Conservation (phyloP, 2,888 invertebrate species). For the Agonopterix arenella region DNA sequence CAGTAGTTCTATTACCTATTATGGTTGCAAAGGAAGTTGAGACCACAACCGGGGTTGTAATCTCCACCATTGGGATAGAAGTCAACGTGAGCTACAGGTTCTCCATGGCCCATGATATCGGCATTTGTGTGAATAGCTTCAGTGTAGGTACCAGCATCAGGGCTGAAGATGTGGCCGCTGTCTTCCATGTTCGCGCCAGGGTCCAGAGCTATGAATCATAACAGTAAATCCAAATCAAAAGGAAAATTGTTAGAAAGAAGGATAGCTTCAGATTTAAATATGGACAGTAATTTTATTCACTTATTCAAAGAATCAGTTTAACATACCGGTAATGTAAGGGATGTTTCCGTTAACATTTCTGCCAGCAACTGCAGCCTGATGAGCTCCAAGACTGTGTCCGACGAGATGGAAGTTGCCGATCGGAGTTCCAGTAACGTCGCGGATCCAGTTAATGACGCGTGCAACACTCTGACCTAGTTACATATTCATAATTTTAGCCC, state of each 20-base stretch:
- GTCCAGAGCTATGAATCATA: conserved; percentile 27
- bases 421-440: conserved; percentile 13
- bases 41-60: conserved; percentile 30
- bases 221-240: background rate
- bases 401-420: conserved; percentile 21
- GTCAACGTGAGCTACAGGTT: conserved; percentile 26
- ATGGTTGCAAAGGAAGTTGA: conserved; percentile 27
- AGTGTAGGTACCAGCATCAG: conserved; percentile 28
- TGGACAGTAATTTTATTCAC: no score
- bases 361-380: conserved; percentile 30
- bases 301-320: no score
- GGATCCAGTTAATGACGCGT: conserved; percentile 30
- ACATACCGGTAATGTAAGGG: conserved; percentile 29
- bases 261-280: no score
- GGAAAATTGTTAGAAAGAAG: no score
- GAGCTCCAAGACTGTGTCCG: conserved; percentile 34
- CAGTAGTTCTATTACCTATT: conserved; percentile 22
- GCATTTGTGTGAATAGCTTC: conserved; percentile 41
- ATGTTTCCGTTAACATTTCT: conserved; percentile 21
- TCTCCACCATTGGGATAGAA: conserved; percentile 40
- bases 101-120: conserved; percentile 23
- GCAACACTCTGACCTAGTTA: conserved; percentile 24
- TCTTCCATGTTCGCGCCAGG: conserved; percentile 33
- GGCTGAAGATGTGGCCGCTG: conserved; percentile 19
- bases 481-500: background rate